A percentile compares a stretch with the other conserved stretches of the same genome.
Conservation (phyloP, 2,888 invertebrate species). For the Acrobasis repandana region DNA sequence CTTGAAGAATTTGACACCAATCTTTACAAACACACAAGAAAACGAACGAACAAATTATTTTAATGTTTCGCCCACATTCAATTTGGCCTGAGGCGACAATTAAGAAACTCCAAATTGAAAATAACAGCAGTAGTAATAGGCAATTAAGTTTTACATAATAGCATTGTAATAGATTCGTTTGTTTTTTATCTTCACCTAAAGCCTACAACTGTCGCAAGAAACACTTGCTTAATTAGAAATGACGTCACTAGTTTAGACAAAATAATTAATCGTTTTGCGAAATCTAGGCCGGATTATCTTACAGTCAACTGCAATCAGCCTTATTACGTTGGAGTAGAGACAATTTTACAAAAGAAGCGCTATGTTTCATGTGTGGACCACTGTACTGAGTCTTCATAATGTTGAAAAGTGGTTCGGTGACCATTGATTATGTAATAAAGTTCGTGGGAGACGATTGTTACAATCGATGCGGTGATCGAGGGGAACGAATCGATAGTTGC, state of each 20-base stretch:
- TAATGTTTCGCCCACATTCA: not conserved
- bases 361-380: no score
- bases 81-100: not conserved
- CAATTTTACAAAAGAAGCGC: no score
- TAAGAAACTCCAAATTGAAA: not conserved
- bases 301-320: no score
- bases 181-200: not conserved
- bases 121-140: not conserved
- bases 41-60: no score
- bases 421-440: conserved; percentile 47
- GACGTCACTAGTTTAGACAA: conserved; percentile 17
- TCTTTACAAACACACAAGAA: no score
- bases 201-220: conserved; percentile 15
- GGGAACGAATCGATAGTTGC: conserved; percentile 48
- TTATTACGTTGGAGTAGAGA: no score
- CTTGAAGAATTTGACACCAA: no score
- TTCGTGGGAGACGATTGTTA: conserved; percentile 43
- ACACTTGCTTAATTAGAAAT: conserved; percentile 15
- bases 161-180: not conserved
- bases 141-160: not conserved
- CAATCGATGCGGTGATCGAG: conserved; percentile 43
- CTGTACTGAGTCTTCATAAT: conserved; percentile 32
- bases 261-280: conserved; percentile 38
- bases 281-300: conserved; percentile 44
- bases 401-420: conserved; percentile 43